Evolutionary conservation across 2,113 vertebrate genomes (phyloP).

Genomic region (Morone saxatilis): DNA sequence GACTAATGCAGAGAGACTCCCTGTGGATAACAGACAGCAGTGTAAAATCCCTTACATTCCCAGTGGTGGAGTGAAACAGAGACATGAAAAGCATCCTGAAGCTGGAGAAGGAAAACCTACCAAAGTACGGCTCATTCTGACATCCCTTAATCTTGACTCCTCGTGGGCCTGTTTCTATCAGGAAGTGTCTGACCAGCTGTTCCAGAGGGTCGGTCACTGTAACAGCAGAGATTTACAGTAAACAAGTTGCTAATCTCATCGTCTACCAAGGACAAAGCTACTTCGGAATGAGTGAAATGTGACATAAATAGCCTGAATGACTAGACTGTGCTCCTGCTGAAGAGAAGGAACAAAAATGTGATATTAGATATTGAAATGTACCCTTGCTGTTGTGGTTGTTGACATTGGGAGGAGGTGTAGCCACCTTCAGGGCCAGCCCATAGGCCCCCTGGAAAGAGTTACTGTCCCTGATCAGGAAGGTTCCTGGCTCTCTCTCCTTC

Average conservation of each 20-base stretch:
- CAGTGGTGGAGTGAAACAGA: not conserved
- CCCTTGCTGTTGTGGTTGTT: constrained; percentile 89
- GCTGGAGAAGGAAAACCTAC: constrained; percentile 73
- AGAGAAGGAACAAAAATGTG: not conserved
- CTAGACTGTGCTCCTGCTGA: too few relatives aligned
- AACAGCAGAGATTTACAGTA: not conserved
- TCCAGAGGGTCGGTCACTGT: constrained; percentile 87
- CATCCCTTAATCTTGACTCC: constrained; percentile 96
- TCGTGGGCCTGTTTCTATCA: constrained; percentile 92
- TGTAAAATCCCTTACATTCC: not conserved
- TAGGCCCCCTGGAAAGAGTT: constrained; percentile 96
- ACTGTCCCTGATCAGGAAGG: constrained; percentile 93
- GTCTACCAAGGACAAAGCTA: not conserved
- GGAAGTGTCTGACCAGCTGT: constrained; percentile 93
- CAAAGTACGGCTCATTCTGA: constrained; percentile 92
- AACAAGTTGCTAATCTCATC: not conserved
- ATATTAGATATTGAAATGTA: constrained; percentile 53
- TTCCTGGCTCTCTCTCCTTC: constrained; percentile 90
- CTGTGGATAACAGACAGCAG: constrained; percentile 73
- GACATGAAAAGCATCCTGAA: not conserved
- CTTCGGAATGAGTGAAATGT: not conserved
- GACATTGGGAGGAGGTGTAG: constrained; percentile 88
- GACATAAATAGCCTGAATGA: not conserved
- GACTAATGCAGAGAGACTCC: constrained; percentile 92
- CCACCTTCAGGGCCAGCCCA: constrained; percentile 93